These are phyloP conservation scores for Dorcus hopei DNA, from an alignment of 2,888 invertebrate species.

Conservation along the genomic window DNA sequence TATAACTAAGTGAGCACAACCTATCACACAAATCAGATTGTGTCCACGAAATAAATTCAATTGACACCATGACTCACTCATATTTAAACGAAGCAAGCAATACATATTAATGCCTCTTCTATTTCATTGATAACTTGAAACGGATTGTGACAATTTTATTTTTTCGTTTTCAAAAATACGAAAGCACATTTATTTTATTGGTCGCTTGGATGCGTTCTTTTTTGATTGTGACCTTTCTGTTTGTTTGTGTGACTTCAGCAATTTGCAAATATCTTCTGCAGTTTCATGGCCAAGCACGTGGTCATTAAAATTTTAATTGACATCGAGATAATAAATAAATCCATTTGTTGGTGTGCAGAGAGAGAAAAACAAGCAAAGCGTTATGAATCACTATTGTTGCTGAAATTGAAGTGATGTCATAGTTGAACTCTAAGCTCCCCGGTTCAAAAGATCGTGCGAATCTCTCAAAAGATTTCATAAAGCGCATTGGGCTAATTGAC, in stretches of 20 bases:
- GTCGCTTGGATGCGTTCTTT: too few species aligned
- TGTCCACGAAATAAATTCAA: slow-evolving; percentile 12
- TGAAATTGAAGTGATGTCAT: slow-evolving; percentile 25
- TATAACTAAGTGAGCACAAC: slow-evolving; percentile 4
- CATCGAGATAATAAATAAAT: too few species aligned
- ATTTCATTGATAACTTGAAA: too few species aligned
- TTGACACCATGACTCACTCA: slow-evolving; percentile 12
- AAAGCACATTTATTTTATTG: too few species aligned
- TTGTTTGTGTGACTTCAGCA: too few species aligned
- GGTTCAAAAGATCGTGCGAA: slow-evolving; percentile 30
- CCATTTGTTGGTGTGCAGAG: not conserved
- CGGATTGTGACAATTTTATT: too few species aligned
- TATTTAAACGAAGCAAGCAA: slow-evolving; percentile 10
- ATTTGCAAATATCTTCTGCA: too few species aligned
- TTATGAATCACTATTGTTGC: slow-evolving; percentile 24
- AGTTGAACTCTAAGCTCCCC: slow-evolving; percentile 26
- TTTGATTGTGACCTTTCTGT: too few species aligned
- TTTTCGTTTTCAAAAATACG: too few species aligned
- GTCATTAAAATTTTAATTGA: too few species aligned
- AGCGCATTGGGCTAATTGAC: slow-evolving; percentile 28
- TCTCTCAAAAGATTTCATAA: slow-evolving; percentile 29
- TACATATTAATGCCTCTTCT: slow-evolving; percentile 7
- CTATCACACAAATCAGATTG: slow-evolving; percentile 13
- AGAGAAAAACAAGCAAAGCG: not conserved
- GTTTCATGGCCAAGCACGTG: too few species aligned